Evolutionary conservation across 2,797 vertebrate genomes (phyloP), one percentile per base, ranked within the genome.

Genomic region (Gymnodraco acuticeps): DNA sequence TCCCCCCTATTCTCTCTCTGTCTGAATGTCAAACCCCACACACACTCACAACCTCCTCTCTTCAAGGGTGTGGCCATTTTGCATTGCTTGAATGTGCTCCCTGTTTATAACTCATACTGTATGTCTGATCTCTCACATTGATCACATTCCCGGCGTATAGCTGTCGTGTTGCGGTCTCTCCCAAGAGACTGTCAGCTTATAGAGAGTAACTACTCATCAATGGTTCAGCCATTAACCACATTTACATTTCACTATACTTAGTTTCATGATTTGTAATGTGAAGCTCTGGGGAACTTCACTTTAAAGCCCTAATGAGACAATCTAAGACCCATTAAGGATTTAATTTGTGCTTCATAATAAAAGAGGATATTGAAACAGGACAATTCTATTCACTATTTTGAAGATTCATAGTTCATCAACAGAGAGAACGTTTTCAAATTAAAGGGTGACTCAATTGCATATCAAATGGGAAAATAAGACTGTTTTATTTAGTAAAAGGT

Each of bases 11-110:
- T 87, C 74, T 85, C 80, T 75, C 64, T 19, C 72, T 38, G 33
- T 50, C 58, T 84, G 81, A 85, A 91, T 92, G 88, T 88, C 86
- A 92, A 64, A 78, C 52, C 59, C 62, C 16, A 47, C 14, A 59
- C 23, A 43, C 11, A 47, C 58, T 64, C 43, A 78, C 66, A 73
- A 4, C 55, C 74, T 80, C 62, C 45, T 66, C 64, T 81, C 69
- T 88, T 83, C 64, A 80, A 87, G 91, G 92, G 92, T 89, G 92
- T 87, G 92, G 77, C 75, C 82, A 78, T 82, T 83, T 84, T 91
- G 79, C 71, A 75, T 81, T 53, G 83, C 68, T 75, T 86, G 85
- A 91, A 93, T 92, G 82, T 84, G 81, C 80, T 82, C 79, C 10
- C 55, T 85, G 87, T 89, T 90, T 87, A 81, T 85, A 91, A 86